Conservation (phyloP, 1,140 invertebrate genomes). For the Aporrectodea caliginosa region DNA sequence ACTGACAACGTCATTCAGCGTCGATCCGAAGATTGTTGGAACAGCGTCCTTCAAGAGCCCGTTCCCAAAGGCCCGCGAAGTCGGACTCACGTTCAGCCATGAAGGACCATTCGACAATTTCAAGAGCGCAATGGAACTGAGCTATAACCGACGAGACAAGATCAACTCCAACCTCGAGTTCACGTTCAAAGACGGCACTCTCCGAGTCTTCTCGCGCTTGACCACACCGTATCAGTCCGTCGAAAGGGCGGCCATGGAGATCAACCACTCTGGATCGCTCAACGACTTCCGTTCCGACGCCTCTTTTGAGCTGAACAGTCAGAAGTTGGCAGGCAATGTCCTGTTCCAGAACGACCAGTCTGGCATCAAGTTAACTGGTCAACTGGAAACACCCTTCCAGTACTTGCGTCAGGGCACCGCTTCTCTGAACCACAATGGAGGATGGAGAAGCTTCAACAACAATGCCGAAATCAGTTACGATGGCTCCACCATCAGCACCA, state of each 20-base stretch:
- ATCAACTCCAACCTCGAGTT: conserved; percentile 10
- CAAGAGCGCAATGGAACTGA: conserved; percentile 9
- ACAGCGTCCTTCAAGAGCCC: conserved; percentile 10
- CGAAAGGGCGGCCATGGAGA: conserved; percentile 1
- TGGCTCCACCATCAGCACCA: neutral
- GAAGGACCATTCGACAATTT: conserved; percentile 24
- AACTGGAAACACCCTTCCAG: conserved; percentile 20
- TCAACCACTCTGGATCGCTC: neutral
- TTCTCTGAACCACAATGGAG: conserved; percentile 4
- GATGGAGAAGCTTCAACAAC: neutral
- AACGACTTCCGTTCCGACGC: neutral
- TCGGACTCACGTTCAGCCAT: conserved; percentile 17
- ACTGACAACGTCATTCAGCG: neutral
- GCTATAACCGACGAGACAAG: neutral
- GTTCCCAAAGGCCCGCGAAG: conserved; percentile 14
- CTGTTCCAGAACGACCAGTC: neutral
- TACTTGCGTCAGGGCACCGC: neutral
- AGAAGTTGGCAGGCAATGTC: conserved; percentile 17
- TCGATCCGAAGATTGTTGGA: neutral
- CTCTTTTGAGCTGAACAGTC: conserved; percentile 10
- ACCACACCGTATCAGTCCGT: conserved; percentile 13
- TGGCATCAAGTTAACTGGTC: neutral
- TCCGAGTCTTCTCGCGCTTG: neutral
- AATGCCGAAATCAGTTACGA: neutral
- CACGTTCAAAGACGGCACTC: neutral